Percentiles rank a stretch among this genome's conserved stretches.
These are phyloP conservation scores for Cryptocephalus moraei DNA, from an alignment of 2,888 invertebrate genomes.

Conservation along the genomic window DNA sequence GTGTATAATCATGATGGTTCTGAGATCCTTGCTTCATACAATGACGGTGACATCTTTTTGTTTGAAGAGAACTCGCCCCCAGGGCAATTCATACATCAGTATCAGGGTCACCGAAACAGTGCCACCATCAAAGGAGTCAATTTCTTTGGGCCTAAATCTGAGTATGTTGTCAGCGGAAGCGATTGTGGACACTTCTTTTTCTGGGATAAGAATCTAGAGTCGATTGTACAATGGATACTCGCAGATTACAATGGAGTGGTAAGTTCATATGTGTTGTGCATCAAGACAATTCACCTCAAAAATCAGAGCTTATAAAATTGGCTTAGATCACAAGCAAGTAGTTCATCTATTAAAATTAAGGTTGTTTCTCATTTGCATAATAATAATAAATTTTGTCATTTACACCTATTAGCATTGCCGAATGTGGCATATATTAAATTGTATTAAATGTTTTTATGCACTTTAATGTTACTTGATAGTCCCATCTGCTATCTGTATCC, in stretches of 20 bases:
- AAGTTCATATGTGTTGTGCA: constrained; percentile 30
- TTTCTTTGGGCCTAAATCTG: constrained; percentile 85
- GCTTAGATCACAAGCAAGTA: no score
- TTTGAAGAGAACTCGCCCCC: constrained; percentile 55
- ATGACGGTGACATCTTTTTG: constrained; percentile 85
- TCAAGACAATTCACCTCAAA: not conserved
- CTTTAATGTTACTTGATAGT: no score
- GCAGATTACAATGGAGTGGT: constrained; percentile 81
- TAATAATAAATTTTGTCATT: no score
- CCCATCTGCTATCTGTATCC: no score
- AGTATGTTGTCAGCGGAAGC: constrained; percentile 87
- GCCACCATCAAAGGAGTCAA: constrained; percentile 66
- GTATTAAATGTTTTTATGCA: no score
- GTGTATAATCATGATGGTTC: constrained; percentile 86
- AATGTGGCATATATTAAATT: no score
- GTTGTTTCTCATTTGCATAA: no score
- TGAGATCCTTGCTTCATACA: constrained; percentile 88
- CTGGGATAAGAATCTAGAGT: constrained; percentile 83
- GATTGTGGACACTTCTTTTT: constrained; percentile 83
- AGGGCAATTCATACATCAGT: constrained; percentile 45
- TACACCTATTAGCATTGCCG: no score
- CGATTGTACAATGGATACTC: constrained; percentile 79
- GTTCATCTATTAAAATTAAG: no score
- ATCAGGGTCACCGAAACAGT: constrained; percentile 45
- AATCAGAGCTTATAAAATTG: no score